Percentiles rank a stretch among this genome's conserved stretches.
Conservation (phyloP, 2,888 invertebrate species). For the Protophormia terraenovae region DNA sequence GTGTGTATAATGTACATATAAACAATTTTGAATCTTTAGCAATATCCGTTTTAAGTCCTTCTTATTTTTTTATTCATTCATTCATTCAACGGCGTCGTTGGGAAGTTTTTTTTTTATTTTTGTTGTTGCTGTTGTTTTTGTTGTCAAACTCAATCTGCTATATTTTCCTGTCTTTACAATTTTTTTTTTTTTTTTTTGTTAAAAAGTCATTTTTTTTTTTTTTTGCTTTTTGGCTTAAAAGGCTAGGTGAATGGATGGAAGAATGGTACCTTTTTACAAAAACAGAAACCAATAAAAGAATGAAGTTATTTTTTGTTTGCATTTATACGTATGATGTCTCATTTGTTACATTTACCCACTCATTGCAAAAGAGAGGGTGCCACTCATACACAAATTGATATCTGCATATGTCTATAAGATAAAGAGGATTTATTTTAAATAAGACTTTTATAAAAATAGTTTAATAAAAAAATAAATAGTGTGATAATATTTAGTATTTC, state of each 20-base stretch:
- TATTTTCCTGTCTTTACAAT: conserved; percentile 31
- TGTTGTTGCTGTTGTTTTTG: background rate
- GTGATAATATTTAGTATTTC: too few relatives aligned
- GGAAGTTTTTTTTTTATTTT: background rate
- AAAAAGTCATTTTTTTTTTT: background rate
- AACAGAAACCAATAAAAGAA: background rate
- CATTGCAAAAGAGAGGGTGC: background rate
- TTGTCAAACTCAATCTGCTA: conserved; percentile 39
- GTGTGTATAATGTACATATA: conserved; percentile 10
- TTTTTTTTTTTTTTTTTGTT: background rate
- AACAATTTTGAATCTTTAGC: conserved; percentile 41
- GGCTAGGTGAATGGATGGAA: background rate
- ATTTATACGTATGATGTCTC: background rate
- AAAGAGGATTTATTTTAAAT: background rate
- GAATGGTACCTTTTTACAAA: background rate
- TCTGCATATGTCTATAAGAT: background rate
- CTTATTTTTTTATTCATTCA: conserved; percentile 15
- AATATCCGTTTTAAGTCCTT: conserved; percentile 47
- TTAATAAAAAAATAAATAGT: too few relatives aligned
- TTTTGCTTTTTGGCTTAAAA: background rate
- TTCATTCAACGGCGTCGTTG: background rate
- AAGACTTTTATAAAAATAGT: too few relatives aligned
- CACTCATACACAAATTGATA: background rate
- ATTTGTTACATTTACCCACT: background rate
- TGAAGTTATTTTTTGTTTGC: background rate